Evolutionary conservation across 2,888 invertebrate species (phyloP), one percentile per base, ranked within the genome.

Genomic region (Eledona agricola): DNA sequence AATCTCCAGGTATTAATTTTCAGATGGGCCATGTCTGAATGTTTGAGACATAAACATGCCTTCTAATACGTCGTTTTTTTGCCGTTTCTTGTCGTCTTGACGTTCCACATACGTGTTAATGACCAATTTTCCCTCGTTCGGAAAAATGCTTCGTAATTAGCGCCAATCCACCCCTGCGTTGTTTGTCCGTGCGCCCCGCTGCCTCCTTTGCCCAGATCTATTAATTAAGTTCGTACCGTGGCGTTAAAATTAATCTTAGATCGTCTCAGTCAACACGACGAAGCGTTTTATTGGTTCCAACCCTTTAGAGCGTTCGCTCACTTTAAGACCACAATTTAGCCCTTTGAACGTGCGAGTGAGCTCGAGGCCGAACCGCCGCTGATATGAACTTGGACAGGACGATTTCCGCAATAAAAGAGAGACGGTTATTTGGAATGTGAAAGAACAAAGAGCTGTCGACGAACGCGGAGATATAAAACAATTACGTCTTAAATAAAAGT

Each of bases 201-300:
- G 60, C 40, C 26, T 58, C 62, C 60, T 62, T 62, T 62, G 60
- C 51, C 10, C 55, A 25, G 17, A 35, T 50, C 46, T 45, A 31
- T 52, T 62, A 61, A 64, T 62, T 64, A 64, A 59, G 59, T 62
- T 56, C 55, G 55, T 20, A 56, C 43, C 49, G 49, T 54, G 49
- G 51, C 51, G 56, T 51, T 56, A 51, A 62, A 62, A 61, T 63
- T 63, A 63, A 63, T 63, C 60, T 60, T 63, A 57, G 32, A 52
- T 38, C 35, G 45, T 55, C 38, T 45, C 34, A 31, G 35, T 54
- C 47, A 54, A 49, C 49, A 54, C 15, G 11, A 4, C 29, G 19
- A 15, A 15, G 10, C 23, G 31, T 45, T 43, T 42, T 47, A 54
- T 54, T 54, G 54, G 43, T 50, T 54, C 29, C 54, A 29, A 54